phyloP scores from a whole-genome alignment of 2,888 invertebrate species.

The Tribolium freemani region DNA sequence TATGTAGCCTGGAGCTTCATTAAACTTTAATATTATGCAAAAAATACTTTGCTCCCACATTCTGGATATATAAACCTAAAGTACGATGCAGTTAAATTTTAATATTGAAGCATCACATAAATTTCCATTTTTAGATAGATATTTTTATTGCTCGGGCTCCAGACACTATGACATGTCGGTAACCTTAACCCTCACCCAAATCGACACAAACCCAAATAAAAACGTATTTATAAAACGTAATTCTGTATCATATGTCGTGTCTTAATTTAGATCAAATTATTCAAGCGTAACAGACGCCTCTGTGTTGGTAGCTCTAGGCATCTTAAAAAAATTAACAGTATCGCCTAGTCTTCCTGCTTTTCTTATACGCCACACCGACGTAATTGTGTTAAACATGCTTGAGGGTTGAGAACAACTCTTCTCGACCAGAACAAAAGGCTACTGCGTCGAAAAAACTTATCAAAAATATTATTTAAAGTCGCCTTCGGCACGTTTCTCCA shows the following conservation, averaged over 20 bases:
- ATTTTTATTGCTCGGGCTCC: slow-evolving; percentile 34
- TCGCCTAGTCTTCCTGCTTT: not conserved
- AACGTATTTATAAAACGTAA: not conserved
- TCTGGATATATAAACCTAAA: slow-evolving; percentile 43
- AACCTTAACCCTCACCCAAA: slow-evolving; percentile 16
- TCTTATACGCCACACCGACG: not conserved
- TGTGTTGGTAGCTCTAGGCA: not conserved
- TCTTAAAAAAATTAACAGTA: not conserved
- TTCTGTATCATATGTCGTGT: not conserved
- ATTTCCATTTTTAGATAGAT: slow-evolving; percentile 47
- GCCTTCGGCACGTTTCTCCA: slow-evolving; percentile 35
- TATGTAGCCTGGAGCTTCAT: slow-evolving; percentile 35
- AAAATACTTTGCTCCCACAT: slow-evolving; percentile 42
- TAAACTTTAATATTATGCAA: slow-evolving; percentile 45
- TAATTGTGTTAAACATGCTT: slow-evolving; percentile 27
- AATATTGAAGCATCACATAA: slow-evolving; percentile 46
- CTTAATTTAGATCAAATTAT: not conserved
- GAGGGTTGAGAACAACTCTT: slow-evolving; percentile 14
- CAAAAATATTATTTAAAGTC: slow-evolving; percentile 44
- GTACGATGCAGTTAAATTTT: slow-evolving; percentile 47
- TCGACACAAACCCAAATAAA: not conserved
- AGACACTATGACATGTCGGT: slow-evolving; percentile 4
- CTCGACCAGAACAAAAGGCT: slow-evolving; percentile 18
- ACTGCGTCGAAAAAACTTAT: slow-evolving; percentile 42
- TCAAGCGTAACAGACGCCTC: not conserved